These are phyloP conservation scores for Sebastes cheni DNA, from an alignment of 2,797 vertebrate species.

Conservation along the genomic window DNA sequence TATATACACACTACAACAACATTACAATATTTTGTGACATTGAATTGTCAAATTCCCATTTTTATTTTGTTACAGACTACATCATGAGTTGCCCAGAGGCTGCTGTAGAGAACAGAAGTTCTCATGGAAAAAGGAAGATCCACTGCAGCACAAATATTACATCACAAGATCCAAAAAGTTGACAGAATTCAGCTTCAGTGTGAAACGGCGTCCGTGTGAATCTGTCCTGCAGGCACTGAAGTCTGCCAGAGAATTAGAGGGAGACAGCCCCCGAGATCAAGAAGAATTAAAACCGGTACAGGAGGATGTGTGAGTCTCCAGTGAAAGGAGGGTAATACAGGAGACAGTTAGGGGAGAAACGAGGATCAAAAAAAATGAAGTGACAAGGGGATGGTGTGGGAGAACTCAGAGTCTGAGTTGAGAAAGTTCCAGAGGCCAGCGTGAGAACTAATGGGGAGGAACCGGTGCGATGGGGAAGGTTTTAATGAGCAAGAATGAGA, in stretches of 20 bases:
- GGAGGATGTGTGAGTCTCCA: constrained; percentile 45
- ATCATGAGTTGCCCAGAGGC: constrained; percentile 6
- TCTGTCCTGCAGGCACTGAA: constrained; percentile 51
- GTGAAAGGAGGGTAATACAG: constrained; percentile 24
- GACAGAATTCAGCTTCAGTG: constrained; percentile 37
- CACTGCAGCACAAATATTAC: constrained; percentile 60
- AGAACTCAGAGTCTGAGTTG: constrained; percentile 21
- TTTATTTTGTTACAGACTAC: constrained; percentile 4
- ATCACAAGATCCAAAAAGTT: constrained; percentile 51
- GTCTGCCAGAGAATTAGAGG: constrained; percentile 48
- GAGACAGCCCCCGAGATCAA: constrained; percentile 54
- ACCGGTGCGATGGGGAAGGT: constrained; percentile 36
- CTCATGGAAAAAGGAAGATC: constrained; percentile 18
- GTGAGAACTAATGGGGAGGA: constrained; percentile 55
- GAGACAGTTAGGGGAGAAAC: constrained; percentile 30
- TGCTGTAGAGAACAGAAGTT: constrained; percentile 19
- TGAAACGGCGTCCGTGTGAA: constrained; percentile 28
- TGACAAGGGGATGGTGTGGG: constrained; percentile 26
- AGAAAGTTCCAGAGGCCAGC: constrained; percentile 56
- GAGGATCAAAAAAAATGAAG: constrained; percentile 42
- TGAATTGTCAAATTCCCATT: constrained; percentile 2
- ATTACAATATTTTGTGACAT: not conserved
- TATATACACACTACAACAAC: not conserved
- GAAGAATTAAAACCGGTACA: constrained; percentile 58
- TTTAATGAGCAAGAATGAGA: constrained; percentile 72